Evolutionary conservation across 2,888 invertebrate species (phyloP), one percentile per base, ranked within the genome.

Genomic region (Gnatocerus cornutus): DNA sequence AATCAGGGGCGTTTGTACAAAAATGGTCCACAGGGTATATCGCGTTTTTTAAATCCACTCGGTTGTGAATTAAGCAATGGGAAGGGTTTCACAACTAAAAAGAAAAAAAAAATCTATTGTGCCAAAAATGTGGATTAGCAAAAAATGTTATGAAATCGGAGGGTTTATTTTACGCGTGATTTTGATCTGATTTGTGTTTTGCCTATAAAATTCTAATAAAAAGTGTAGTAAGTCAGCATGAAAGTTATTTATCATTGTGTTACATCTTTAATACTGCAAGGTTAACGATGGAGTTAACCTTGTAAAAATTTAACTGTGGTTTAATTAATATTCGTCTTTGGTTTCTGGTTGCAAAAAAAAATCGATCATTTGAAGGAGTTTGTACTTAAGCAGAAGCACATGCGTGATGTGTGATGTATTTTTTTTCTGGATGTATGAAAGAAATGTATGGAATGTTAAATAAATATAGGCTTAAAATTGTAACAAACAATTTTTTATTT

Each of bases 401-500:
- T 59, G 59, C 59, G 58, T 58, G 21, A 27, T 39, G n/a, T 30
- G 30, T 30, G 30, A 30, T 30, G 50, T 50, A 37, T 27, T 50
- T 27, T 50, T n/a, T n/a, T n/a, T n/a, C n/a, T 21, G 46, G 30
- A 16, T 7, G 45, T 43, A 59, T 27, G 59, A 46, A 9, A 55
- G 9, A 14, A n/a, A 33, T 59, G 59, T 39, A 46, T 59, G 39
- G 6, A 46, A 33, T 39, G 53, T 41, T 67, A 67, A 66, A 66
- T 66, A 66, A 70, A 70, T 58, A 56, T 50, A 61, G 48, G 29
- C 63, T 52, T 58, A 45, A 56, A 72, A 72, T 77, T 84, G 84
- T 85, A 85, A 85, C 84, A 85, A 85, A 84, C 84, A 84, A 82
- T 83, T 84, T 84, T 84, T 84, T 84, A 83, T 84, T 84, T 84